Percentiles rank a stretch among this genome's conserved stretches.
These are phyloP conservation scores for Serripes groenlandicus DNA, from an alignment of 2,888 invertebrate species.

Conservation along the genomic window DNA sequence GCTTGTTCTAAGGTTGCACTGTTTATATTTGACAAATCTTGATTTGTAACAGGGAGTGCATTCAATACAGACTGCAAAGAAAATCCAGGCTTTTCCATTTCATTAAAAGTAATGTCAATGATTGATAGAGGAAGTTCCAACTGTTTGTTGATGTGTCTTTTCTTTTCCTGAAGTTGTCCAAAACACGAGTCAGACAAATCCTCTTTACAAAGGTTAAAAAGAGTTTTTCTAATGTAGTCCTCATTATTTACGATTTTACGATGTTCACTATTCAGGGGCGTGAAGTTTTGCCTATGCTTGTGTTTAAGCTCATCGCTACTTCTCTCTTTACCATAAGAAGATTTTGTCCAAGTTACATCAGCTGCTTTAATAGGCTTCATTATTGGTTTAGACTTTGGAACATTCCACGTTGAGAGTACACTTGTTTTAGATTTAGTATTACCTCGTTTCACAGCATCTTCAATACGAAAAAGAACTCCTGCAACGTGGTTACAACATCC, in stretches of 20 bases:
- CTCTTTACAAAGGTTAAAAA: slow-evolving; percentile 16
- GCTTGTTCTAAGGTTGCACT: slow-evolving; percentile 16
- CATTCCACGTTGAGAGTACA: slow-evolving; percentile 30
- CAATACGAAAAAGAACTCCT: slow-evolving; percentile 38
- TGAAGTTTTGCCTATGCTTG: slow-evolving; percentile 17
- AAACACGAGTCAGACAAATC: slow-evolving; percentile 30
- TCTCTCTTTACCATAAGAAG: slow-evolving; percentile 14
- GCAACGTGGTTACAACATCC: slow-evolving; percentile 51
- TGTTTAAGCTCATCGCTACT: slow-evolving; percentile 1
- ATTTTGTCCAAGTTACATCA: slow-evolving; percentile 28
- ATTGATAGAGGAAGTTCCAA: neutral
- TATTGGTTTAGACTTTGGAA: slow-evolving; percentile 29
- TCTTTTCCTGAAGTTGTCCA: slow-evolving; percentile 1
- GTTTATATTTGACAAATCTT: neutral
- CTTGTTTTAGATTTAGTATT: slow-evolving; percentile 35
- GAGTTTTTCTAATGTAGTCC: neutral
- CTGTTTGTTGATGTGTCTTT: slow-evolving; percentile 1
- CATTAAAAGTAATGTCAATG: neutral
- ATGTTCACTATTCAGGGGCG: slow-evolving; percentile 27
- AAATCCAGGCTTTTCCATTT: neutral
- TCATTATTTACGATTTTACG: neutral
- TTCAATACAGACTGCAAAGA: neutral
- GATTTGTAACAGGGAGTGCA: neutral
- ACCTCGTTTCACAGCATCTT: slow-evolving; percentile 43
- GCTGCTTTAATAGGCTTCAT: slow-evolving; percentile 9